These are phyloP conservation scores for Gambusia holbrooki DNA, from an alignment of 2,113 vertebrate genomes.

Conservation along the genomic window DNA sequence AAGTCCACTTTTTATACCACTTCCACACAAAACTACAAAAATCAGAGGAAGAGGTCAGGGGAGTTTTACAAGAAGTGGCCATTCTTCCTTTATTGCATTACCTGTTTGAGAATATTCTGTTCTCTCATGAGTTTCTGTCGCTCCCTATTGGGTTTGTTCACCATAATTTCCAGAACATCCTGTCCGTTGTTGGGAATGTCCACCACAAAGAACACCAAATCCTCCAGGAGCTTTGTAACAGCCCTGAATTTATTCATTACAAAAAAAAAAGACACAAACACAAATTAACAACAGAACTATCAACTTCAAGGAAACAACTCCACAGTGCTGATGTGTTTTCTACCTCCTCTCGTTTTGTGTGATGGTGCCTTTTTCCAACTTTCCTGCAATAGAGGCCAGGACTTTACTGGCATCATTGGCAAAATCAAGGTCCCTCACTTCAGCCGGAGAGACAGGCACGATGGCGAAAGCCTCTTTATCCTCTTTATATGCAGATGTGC, in stretches of 20 bases:
- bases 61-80: constrained; percentile 13
- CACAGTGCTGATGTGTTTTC: not conserved
- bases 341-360: constrained; percentile 98
- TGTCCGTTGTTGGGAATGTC: constrained; percentile 97
- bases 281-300: not conserved
- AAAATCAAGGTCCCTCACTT: constrained; percentile 97
- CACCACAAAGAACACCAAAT: constrained; percentile 97
- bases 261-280: constrained; percentile 1
- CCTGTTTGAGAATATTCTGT: constrained; percentile 99
- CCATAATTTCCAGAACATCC: constrained; percentile 95
- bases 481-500: constrained; percentile 94
- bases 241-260: constrained; percentile 77
- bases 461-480: constrained; percentile 99
- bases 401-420: constrained; percentile 99
- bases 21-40: not conserved
- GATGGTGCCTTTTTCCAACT: constrained; percentile 97
- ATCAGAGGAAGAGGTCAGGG: not conserved
- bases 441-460: constrained; percentile 95
- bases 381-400: constrained; percentile 95
- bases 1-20: not conserved
- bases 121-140: constrained; percentile 98
- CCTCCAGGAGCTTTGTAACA: constrained; percentile 96
- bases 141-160: constrained; percentile 97
- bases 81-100: constrained; percentile 44
- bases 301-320: not conserved